A percentile compares a stretch with the other conserved stretches of the same genome.
Evolutionary conservation across 2,113 vertebrate genomes (phyloP).

Genomic region (Amphilophus citrinellus): DNA sequence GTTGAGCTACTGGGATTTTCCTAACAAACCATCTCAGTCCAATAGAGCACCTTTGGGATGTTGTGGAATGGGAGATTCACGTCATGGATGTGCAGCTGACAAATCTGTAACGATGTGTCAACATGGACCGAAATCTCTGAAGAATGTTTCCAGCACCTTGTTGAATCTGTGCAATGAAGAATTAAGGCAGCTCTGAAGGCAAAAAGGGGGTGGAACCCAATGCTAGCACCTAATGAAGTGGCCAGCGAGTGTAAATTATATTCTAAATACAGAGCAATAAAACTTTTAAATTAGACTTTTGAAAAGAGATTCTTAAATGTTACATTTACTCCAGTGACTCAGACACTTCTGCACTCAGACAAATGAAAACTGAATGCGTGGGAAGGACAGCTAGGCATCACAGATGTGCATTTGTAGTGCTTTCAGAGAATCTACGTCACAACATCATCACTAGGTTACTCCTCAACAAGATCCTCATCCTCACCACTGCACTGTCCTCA

Average conservation of each 20-base stretch:
- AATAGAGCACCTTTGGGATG: neutral
- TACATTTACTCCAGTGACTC: constrained; percentile 19
- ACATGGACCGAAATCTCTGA: neutral
- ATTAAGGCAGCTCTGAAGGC: neutral
- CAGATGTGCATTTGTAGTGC: neutral
- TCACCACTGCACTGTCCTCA: neutral
- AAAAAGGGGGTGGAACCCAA: neutral
- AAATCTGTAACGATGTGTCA: neutral
- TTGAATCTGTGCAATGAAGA: neutral
- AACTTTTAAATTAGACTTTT: neutral
- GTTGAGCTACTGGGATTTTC: no score
- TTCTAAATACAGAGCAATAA: neutral
- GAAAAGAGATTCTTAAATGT: constrained; percentile 21
- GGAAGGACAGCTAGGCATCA: neutral
- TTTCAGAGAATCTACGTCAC: neutral
- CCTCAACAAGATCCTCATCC: neutral
- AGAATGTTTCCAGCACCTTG: neutral
- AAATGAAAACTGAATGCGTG: neutral
- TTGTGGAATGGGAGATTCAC: neutral
- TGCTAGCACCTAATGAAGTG: neutral
- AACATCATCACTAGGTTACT: neutral
- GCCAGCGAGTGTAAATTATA: neutral
- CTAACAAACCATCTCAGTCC: neutral
- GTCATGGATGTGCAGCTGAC: neutral
- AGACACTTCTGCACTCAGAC: neutral